Evolutionary conservation across 2,797 vertebrate genomes (phyloP).

Genomic region (Cryptoblepharus egeriae): DNA sequence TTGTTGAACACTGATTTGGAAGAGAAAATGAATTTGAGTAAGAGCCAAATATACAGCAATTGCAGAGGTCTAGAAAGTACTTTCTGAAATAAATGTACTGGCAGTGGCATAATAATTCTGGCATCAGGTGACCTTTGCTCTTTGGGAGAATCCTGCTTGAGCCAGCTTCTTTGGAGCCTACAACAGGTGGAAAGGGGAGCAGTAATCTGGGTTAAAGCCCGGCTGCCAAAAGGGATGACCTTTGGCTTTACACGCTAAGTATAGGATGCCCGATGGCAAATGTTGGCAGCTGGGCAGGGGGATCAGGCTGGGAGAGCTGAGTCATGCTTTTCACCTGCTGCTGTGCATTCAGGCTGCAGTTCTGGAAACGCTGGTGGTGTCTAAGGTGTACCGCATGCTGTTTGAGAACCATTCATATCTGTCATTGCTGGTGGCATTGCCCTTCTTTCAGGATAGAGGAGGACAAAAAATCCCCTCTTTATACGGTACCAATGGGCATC

Average conservation of each 20-base stretch:
- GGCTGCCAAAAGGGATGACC: background rate
- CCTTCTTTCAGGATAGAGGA: background rate
- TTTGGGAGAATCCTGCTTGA: background rate
- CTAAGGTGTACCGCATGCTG: background rate
- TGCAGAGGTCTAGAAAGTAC: background rate
- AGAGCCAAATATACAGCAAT: background rate
- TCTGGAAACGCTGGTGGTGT: background rate
- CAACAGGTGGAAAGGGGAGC: slow-evolving; percentile 25
- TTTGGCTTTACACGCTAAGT: slow-evolving; percentile 22
- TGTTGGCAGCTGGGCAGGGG: background rate
- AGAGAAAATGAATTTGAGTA: slow-evolving; percentile 3
- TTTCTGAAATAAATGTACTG: background rate
- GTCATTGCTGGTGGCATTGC: too few species aligned
- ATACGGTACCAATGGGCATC: background rate
- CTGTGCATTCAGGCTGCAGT: background rate
- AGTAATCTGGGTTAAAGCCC: background rate
- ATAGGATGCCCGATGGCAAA: background rate
- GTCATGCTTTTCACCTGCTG: background rate
- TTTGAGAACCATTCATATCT: background rate
- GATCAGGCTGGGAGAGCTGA: background rate
- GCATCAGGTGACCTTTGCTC: background rate
- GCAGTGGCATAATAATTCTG: background rate
- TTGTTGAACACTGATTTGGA: background rate
- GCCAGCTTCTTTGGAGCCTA: background rate
- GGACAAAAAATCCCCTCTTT: background rate